A percentile compares a stretch with the other conserved stretches of the same genome.
Evolutionary conservation across 2,888 invertebrate genomes (phyloP).

Genomic region (Creontiades dilutus): DNA sequence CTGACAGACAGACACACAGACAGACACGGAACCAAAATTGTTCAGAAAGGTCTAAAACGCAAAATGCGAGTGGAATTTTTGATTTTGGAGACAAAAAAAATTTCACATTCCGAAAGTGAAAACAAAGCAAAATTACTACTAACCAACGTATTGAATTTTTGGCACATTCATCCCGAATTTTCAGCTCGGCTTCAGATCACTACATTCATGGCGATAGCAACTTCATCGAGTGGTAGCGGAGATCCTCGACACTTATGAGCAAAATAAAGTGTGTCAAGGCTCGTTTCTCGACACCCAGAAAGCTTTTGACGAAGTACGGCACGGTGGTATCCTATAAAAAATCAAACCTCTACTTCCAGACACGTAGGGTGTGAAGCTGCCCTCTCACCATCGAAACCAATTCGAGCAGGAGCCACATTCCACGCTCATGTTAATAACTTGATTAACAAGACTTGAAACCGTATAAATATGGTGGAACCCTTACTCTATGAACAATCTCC

Average conservation of each 20-base stretch:
- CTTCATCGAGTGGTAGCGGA: neutral
- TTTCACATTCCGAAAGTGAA: no score
- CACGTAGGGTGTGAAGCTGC: slow-evolving; percentile 27
- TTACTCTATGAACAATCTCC: no score
- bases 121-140: neutral
- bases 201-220: neutral
- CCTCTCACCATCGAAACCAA: neutral
- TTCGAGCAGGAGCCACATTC: neutral
- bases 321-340: neutral
- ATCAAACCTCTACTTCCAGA: neutral
- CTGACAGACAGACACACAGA: no score
- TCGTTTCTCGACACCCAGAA: neutral
- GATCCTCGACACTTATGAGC: neutral
- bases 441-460: no score
- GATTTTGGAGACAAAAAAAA: no score
- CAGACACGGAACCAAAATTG: no score
- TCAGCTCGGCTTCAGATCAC: neutral
- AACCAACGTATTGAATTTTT: no score
- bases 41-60: no score
- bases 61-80: no score
- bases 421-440: no score
- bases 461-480: no score
- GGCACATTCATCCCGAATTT: no score
- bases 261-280: neutral
- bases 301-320: neutral